Base-by-base conservation (phyloP, 30 jellyfish, hydroid and myxozoan genomes). In the Turritopsis rubra region DNA sequence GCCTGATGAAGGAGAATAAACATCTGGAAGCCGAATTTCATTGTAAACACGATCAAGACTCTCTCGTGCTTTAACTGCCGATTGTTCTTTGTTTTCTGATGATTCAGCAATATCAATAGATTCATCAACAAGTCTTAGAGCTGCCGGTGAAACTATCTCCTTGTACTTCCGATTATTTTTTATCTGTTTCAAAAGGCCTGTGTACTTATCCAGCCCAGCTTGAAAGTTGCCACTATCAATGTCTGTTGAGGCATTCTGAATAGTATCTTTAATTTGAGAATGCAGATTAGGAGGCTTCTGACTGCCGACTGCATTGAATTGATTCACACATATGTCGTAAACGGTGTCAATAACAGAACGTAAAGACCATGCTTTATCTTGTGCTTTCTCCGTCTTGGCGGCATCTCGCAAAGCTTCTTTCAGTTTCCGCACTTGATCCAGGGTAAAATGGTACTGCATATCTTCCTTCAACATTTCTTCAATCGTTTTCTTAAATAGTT, bases 41-140 rank as follows among this genome's bases (percentile, higher is more conserved):
- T 74, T 74, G n/a, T 74, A 74, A 7, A 74, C 21, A 23, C 82
- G 82, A 30, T 74, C 82, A 22, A 74, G 82, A n/a, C 82, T 74
- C 16, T 74, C 82, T 20, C 82, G 82, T 23, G 41, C 54, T 29
- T 74, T 27, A 8, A 19, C 16, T 22, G 41, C 71, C 41, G 53
- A 24, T n/a, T 26, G 53, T 22, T 26, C 54, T 41, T n/a, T 4
- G 24, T 74, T 41, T 23, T 74, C 82, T 24, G 65, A 24, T 41
- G 82, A 21, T n/a, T 74, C 82, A n/a, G 82, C 82, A 23, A 23
- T 24, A 21, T 29, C 17, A 74, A 74, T 26, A 16, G 82, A 74
- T 24, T 29, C 82, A 30, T 74, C 82, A 28, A 74, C 13, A 28
- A 74, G 41, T 9, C 24, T 74, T 71, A 24, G 24, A n/a, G 82